These are phyloP conservation scores for Calameuta pallipes DNA, from an alignment of 2,888 invertebrate species.

Conservation along the genomic window DNA sequence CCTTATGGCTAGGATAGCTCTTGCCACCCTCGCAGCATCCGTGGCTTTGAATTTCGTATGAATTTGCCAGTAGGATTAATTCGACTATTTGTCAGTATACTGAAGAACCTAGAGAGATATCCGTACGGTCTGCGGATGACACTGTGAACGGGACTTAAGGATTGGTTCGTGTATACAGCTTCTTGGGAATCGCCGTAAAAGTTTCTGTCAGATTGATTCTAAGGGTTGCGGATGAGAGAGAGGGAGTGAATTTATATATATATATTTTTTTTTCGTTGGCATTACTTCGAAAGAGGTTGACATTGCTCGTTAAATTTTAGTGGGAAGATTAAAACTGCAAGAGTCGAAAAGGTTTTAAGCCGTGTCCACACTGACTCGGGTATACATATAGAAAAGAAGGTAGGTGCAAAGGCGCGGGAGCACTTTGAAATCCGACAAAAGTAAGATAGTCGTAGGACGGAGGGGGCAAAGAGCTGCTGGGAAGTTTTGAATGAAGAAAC, in stretches of 20 bases:
- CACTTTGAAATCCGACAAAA: neutral
- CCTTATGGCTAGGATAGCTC: slow-evolving; percentile 1
- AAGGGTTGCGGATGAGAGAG: neutral
- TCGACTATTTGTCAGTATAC: slow-evolving; percentile 11
- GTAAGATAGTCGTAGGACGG: neutral
- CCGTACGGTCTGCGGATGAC: neutral
- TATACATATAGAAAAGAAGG: neutral
- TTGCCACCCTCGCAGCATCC: slow-evolving; percentile 14
- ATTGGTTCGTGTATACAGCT: neutral
- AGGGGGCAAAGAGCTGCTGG: slow-evolving; percentile 5
- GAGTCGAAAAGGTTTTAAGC: neutral
- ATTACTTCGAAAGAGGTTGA: neutral
- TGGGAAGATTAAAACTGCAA: neutral
- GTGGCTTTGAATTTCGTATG: slow-evolving; percentile 18
- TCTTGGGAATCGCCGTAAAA: neutral
- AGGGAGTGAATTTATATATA: neutral
- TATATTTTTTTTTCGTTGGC: neutral
- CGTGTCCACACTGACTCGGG: neutral
- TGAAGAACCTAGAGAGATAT: neutral
- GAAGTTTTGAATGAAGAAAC: slow-evolving; percentile 23
- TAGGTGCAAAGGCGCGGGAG: neutral
- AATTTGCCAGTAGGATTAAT: slow-evolving; percentile 21
- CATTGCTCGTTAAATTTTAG: neutral
- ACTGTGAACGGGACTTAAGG: neutral
- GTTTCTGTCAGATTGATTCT: neutral